These are phyloP conservation scores for Exocentrus adspersus DNA, from an alignment of 2,888 invertebrate genomes.

Conservation along the genomic window DNA sequence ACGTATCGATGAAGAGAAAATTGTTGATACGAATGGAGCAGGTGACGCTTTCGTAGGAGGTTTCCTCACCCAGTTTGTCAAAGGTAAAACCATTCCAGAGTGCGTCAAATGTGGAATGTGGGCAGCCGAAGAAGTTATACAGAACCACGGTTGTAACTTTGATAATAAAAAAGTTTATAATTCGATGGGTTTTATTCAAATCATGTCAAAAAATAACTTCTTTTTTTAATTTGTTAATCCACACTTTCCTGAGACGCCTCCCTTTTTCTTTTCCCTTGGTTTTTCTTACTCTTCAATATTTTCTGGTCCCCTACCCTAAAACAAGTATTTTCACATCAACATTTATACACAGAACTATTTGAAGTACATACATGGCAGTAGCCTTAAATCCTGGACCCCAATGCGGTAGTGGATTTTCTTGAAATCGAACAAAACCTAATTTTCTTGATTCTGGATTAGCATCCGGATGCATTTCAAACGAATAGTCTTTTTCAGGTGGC, in stretches of 20 bases:
- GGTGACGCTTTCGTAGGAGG: conserved; percentile 54
- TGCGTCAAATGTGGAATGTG: conserved; percentile 43
- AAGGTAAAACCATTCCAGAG: conserved; percentile 30
- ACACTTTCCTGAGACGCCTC: conserved; percentile 43
- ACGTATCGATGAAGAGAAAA: conserved; percentile 28
- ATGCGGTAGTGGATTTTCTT: conserved; percentile 83
- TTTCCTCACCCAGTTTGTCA: conserved; percentile 43
- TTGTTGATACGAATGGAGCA: conserved; percentile 51
- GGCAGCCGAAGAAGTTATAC: conserved; percentile 38
- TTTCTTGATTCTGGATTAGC: conserved; percentile 85
- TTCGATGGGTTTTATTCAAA: conserved; percentile 4
- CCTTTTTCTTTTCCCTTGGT: conserved; percentile 74
- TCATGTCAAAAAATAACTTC: no score
- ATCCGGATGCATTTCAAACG: conserved; percentile 69
- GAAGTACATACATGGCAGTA: conserved; percentile 74
- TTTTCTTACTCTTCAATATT: conserved; percentile 70
- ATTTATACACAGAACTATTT: not conserved
- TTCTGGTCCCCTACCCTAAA: conserved; percentile 71
- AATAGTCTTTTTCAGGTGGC: conserved; percentile 64
- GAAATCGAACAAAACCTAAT: conserved; percentile 80
- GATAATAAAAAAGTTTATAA: conserved; percentile 25
- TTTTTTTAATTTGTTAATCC: not conserved
- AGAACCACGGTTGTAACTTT: conserved; percentile 43
- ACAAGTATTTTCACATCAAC: conserved; percentile 9
- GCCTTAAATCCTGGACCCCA: conserved; percentile 94